Base-by-base conservation (phyloP, 2,888 invertebrate genomes). In the Spialia ferax region DNA sequence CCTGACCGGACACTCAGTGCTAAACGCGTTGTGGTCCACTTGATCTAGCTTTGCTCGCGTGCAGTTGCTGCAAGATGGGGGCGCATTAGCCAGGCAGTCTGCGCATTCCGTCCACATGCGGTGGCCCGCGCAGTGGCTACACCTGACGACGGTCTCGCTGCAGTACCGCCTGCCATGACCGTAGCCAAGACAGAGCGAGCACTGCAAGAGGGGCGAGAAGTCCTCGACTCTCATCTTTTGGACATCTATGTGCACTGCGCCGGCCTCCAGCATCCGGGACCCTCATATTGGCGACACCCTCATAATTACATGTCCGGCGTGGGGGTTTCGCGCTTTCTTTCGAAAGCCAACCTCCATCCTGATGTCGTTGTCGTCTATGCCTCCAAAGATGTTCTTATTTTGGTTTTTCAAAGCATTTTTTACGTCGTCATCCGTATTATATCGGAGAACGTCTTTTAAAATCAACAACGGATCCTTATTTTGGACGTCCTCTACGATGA, bases 1-100 rank as follows among this genome's bases (percentile, higher is more conserved):
- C 13, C 70, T 48, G 4, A 66, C 54, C 2, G 60, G 60, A 15
- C 60, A 60, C 0, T 15, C 20, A 4, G 11, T 8, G 13, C 60
- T 60, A 8, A 60, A 60, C 0, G 60, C 60, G 5, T 48, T 60
- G 13, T 57, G 57, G 1, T 35, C 22, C 1, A 1, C 6, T 0
- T 13, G 6, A 1, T 38, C n/a, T 1, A 22, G 13, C 4, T 38
- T 35, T 0, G 57, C 57, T 1, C 15, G 7, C 1, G 0, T n/a
- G 38, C 57, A 57, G 22, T 57, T 57, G n/a, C 22, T 20, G 2
- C 57, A 38, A 1, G 38, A 10, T 6, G 56, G 57, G 1, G 22
- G 5, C n/a, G 13, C 38, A 5, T 15, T 23, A 11, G 35, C 35
- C 5, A 56, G 32, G n/a, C 38, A 13, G 22, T 35, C 38, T 0